phyloP scores from a whole-genome alignment of 2,888 invertebrate species.

The Archips crataeganus region DNA sequence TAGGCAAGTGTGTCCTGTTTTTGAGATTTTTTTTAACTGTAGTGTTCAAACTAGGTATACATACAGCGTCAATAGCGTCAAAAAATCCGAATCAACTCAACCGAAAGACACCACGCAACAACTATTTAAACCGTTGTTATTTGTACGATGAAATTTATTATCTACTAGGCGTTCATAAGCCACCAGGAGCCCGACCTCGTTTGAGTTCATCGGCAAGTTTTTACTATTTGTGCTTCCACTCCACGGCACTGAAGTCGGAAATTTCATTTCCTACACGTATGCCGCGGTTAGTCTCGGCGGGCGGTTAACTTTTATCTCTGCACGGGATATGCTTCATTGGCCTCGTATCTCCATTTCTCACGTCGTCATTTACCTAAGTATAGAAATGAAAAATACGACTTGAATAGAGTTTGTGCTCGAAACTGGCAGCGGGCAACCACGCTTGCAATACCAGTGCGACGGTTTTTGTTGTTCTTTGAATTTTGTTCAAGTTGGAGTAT shows the following conservation, averaged over 20 bases:
- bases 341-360: slow-evolving; percentile 1
- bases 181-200: slow-evolving; percentile 15
- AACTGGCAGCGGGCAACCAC: background rate
- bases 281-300: slow-evolving; percentile 13
- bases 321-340: slow-evolving; percentile 27
- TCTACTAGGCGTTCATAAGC: slow-evolving; percentile 17
- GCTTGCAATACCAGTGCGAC: too few relatives aligned
- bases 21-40: too few relatives aligned
- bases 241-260: slow-evolving; percentile 11
- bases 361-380: background rate
- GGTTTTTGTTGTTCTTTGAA: background rate
- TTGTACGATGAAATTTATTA: background rate
- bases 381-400: background rate
- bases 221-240: slow-evolving; percentile 25
- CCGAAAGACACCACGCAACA: too few relatives aligned
- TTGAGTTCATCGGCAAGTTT: slow-evolving; percentile 28
- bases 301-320: slow-evolving; percentile 24
- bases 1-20: too few relatives aligned
- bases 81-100: too few relatives aligned
- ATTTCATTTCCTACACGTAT: slow-evolving; percentile 35
- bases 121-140: too few relatives aligned
- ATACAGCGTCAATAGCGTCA: too few relatives aligned
- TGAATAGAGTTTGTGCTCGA: background rate
- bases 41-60: too few relatives aligned
- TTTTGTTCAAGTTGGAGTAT: background rate